These are phyloP conservation scores for Habropoda laboriosa DNA, from an alignment of 1,140 invertebrate genomes.

Conservation along the genomic window DNA sequence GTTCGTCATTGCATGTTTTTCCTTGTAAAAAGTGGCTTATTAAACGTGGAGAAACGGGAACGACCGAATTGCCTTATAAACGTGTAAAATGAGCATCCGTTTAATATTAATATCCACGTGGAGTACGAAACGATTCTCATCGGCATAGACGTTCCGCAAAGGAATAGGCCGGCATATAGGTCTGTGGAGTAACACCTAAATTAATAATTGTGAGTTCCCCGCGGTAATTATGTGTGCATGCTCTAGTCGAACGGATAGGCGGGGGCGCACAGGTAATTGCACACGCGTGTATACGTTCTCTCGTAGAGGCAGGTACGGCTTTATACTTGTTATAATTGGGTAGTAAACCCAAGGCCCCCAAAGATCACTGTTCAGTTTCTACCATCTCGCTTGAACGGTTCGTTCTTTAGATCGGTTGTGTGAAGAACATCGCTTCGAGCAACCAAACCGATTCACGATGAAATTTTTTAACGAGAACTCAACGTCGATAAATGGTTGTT, in stretches of 20 bases:
- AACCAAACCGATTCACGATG: too few species aligned
- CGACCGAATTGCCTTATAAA: background rate
- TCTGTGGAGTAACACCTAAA: constrained; percentile 60
- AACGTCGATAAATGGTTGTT: too few species aligned
- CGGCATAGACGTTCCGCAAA: background rate
- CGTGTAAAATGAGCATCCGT: background rate
- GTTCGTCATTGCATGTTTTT: background rate
- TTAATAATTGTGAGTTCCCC: constrained; percentile 59
- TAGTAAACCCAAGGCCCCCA: background rate
- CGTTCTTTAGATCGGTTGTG: too few species aligned
- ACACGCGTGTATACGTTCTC: constrained; percentile 44
- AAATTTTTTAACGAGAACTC: too few species aligned
- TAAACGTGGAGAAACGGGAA: background rate
- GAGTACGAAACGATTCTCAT: constrained; percentile 4
- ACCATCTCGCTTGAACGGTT: too few species aligned
- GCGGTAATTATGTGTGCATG: constrained; percentile 57
- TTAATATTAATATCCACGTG: constrained; percentile 21
- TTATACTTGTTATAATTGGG: background rate
- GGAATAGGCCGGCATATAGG: constrained; percentile 37
- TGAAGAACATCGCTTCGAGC: too few species aligned
- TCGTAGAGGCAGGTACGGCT: background rate
- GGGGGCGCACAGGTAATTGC: constrained; percentile 53
- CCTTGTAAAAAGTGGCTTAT: background rate
- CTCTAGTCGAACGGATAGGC: constrained; percentile 17
- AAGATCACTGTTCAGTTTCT: background rate